phyloP scores from a whole-genome alignment of 2,888 invertebrate genomes.

The Choristoneura rosaceana region DNA sequence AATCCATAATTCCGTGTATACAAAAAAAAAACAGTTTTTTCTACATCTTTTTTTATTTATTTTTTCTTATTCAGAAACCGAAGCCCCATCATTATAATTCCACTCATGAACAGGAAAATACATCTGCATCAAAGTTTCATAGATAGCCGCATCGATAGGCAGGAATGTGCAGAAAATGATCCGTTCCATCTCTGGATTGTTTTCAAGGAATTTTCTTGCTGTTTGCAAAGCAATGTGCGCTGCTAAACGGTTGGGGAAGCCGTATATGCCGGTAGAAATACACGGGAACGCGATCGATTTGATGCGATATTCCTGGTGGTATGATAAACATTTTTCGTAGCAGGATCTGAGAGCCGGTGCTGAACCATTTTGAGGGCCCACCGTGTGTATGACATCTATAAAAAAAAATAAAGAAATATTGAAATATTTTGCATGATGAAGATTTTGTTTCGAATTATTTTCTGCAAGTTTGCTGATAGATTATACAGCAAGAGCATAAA shows the following conservation, averaged over 20 bases:
- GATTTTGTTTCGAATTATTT: too few relatives aligned
- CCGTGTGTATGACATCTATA: conserved; percentile 95
- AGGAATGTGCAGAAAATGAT: conserved; percentile 93
- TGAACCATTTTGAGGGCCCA: conserved; percentile 92
- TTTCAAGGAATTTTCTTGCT: conserved; percentile 87
- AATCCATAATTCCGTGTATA: neutral
- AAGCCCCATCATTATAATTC: conserved; percentile 51
- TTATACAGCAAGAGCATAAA: too few relatives aligned
- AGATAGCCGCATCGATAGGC: conserved; percentile 89
- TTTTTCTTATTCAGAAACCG: conserved; percentile 43
- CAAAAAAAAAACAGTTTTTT: neutral
- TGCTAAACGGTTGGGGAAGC: conserved; percentile 92
- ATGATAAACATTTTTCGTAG: conserved; percentile 88
- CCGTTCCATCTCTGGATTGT: conserved; percentile 85
- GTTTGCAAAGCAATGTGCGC: conserved; percentile 90
- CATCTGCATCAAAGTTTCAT: conserved; percentile 88
- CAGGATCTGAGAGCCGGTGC: conserved; percentile 87
- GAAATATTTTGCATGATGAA: too few relatives aligned
- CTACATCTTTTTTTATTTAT: neutral
- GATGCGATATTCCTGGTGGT: conserved; percentile 84
- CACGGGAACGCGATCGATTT: conserved; percentile 93
- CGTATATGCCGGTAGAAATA: conserved; percentile 96
- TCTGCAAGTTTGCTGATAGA: too few relatives aligned
- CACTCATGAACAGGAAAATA: conserved; percentile 88
- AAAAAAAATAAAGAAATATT: conserved; percentile 52